Conservation (phyloP, 2,797 vertebrate species). For the Poecilia picta region DNA sequence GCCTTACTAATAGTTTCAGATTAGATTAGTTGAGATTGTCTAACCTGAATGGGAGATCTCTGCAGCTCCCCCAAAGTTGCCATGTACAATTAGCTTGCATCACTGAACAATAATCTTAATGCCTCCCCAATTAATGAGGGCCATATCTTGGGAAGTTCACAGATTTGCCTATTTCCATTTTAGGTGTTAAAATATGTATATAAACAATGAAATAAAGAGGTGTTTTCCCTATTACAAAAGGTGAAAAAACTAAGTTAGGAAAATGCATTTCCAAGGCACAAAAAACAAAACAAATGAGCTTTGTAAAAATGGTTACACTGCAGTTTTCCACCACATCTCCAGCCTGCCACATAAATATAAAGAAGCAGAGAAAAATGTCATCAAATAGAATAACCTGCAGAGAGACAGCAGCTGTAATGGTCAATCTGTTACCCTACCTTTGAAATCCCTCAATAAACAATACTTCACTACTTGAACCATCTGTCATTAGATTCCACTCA, state of each 20-base stretch:
- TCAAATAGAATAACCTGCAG: neutral
- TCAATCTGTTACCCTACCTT: slow-evolving; percentile 22
- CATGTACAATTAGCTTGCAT: neutral
- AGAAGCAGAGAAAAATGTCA: neutral
- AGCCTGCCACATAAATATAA: neutral
- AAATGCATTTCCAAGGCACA: neutral
- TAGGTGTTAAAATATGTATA: neutral
- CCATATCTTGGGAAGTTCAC: neutral
- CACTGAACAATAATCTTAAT: neutral
- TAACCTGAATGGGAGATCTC: neutral
- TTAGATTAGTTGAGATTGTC: neutral
- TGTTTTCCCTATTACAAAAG: neutral
- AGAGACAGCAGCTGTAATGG: neutral
- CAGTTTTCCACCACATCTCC: slow-evolving; percentile 7
- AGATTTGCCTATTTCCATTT: neutral
- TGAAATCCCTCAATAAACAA: slow-evolving; percentile 11
- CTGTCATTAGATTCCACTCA: slow-evolving; percentile 15
- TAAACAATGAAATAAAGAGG: neutral
- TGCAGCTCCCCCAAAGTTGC: too few relatives aligned
- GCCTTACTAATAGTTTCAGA: neutral
- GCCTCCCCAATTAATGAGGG: neutral
- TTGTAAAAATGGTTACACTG: neutral
- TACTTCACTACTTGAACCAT: neutral
- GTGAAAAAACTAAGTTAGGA: neutral
- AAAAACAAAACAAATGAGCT: neutral